phyloP scores from a whole-genome alignment of 2,888 invertebrate genomes.

The Rhagophthalmus giganteus region DNA sequence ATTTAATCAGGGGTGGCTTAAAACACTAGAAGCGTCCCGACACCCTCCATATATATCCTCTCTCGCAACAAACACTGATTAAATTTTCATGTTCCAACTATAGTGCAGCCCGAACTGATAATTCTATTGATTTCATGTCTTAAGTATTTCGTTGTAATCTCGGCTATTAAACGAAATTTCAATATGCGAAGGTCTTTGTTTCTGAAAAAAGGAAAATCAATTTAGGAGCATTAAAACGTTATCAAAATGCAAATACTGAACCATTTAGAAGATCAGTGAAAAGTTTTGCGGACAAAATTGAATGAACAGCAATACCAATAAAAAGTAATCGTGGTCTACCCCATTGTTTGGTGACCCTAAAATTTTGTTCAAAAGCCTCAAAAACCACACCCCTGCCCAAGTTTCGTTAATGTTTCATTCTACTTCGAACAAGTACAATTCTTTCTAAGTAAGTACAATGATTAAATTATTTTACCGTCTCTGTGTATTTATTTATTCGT shows the following conservation, averaged over 20 bases:
- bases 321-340: conserved; percentile 35
- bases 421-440: background rate
- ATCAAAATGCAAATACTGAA: conserved; percentile 42
- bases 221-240: conserved; percentile 40
- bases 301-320: conserved; percentile 36
- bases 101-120: conserved; percentile 17
- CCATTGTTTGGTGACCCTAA: conserved; percentile 28
- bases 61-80: conserved; percentile 28
- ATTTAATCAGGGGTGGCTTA: conserved; percentile 27
- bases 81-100: conserved; percentile 29
- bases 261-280: conserved; percentile 40
- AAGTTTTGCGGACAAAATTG: conserved; percentile 36
- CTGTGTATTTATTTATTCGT: too few relatives aligned
- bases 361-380: conserved; percentile 13
- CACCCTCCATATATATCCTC: conserved; percentile 21
- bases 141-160: conserved; percentile 3
- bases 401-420: conserved; percentile 15
- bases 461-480: too few relatives aligned
- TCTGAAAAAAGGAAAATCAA: conserved; percentile 38
- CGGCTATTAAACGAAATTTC: background rate
- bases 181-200: background rate
- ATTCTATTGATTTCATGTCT: conserved; percentile 22
- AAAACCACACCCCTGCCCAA: conserved; percentile 18
- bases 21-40: conserved; percentile 24
- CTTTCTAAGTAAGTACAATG: too few relatives aligned